phyloP scores from a whole-genome alignment of 92 coral and sea anemone species.

The Epizoanthus fatuus region DNA sequence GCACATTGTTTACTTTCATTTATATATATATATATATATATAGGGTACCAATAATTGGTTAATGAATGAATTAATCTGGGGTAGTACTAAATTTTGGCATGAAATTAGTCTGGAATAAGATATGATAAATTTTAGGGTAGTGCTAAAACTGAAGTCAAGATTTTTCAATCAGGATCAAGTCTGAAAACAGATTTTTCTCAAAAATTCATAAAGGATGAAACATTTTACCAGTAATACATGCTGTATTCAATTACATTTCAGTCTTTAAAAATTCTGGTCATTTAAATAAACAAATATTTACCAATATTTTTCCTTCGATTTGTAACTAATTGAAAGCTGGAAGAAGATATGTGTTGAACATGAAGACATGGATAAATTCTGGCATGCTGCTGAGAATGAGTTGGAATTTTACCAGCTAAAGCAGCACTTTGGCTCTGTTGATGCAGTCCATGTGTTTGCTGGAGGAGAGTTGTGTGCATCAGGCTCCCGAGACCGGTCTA shows the following conservation, averaged over 20 bases:
- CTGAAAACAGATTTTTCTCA: too few relatives aligned
- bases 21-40: too few relatives aligned
- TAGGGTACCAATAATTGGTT: too few relatives aligned
- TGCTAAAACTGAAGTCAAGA: background rate
- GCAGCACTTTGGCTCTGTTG: conserved; percentile 90
- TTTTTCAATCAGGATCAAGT: background rate
- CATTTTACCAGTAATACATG: background rate
- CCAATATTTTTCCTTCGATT: background rate
- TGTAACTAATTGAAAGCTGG: conserved; percentile 62
- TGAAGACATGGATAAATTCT: conserved; percentile 89
- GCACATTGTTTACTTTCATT: too few relatives aligned
- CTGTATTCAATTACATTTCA: background rate
- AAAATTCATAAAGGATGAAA: too few relatives aligned
- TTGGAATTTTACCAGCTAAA: conserved; percentile 79
- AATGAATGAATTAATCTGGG: too few relatives aligned
- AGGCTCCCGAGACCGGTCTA: conserved; percentile 83
- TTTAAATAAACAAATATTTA: background rate
- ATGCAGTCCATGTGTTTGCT: conserved; percentile 84
- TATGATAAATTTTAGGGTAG: too few relatives aligned
- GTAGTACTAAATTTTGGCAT: too few relatives aligned
- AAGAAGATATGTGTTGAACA: conserved; percentile 89
- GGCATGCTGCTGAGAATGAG: conserved; percentile 66
- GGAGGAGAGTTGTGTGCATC: conserved; percentile 85
- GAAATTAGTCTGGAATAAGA: too few relatives aligned
- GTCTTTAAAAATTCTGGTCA: too few relatives aligned